Percentiles rank a stretch among this genome's conserved stretches.
Evolutionary conservation across 2,797 vertebrate species (phyloP).

Genomic region (Erithacus rubecula): DNA sequence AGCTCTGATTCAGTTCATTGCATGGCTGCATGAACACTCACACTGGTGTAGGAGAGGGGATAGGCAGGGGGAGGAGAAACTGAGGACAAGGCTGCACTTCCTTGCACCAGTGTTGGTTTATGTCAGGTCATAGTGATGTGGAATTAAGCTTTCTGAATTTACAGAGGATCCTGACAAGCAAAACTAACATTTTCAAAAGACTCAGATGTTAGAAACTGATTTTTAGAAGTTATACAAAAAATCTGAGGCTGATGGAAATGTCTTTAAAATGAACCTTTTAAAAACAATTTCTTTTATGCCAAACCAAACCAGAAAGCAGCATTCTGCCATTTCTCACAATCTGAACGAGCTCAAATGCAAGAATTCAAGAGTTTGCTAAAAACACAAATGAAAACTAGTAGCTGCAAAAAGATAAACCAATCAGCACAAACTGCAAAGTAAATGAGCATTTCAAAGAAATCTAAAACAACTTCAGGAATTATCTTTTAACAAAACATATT

Average conservation of each 20-base stretch:
- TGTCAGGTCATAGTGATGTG: not conserved
- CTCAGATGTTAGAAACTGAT: not conserved
- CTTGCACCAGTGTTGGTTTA: not conserved
- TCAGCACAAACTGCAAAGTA: not conserved
- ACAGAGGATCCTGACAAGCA: not conserved
- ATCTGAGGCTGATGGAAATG: not conserved
- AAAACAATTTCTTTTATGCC: not conserved
- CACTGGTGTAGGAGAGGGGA: rapidly evolving
- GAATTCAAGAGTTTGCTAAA: not conserved
- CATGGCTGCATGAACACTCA: not conserved
- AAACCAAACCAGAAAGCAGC: slow-evolving; percentile 4
- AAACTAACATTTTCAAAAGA: not conserved
- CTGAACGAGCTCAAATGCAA: not conserved
- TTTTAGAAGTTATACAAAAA: not conserved
- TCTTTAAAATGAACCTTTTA: not conserved
- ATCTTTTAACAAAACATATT: not conserved
- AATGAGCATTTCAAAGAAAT: not conserved
- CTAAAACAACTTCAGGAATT: not conserved
- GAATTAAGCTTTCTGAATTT: not conserved
- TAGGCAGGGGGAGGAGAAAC: not conserved
- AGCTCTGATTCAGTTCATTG: not conserved
- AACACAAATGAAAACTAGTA: not conserved
- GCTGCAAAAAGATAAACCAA: not conserved
- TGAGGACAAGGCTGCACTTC: not conserved
- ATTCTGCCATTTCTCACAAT: not conserved